Conservation (phyloP, 2,797 vertebrate species). For the Thripadectes ignobilis region DNA sequence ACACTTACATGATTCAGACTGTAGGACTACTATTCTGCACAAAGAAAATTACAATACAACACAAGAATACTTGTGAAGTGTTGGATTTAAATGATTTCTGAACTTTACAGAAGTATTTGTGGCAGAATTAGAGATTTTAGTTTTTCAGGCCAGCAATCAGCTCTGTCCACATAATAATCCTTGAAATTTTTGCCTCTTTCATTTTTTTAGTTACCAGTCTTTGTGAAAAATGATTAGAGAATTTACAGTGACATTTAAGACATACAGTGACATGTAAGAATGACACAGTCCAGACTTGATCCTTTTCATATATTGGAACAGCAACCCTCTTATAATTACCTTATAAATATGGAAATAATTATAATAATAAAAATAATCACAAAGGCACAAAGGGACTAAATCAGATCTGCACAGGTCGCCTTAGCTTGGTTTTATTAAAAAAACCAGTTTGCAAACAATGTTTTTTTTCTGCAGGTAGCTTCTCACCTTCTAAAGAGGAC, state of each 20-base stretch:
- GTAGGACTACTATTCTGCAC: background rate
- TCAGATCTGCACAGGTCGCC: background rate
- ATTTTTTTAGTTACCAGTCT: background rate
- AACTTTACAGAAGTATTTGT: background rate
- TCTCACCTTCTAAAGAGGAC: background rate
- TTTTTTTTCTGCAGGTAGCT: background rate
- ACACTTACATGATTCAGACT: background rate
- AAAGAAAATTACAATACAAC: conserved; percentile 7
- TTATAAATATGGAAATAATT: background rate
- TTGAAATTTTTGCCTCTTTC: background rate
- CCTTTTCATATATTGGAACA: background rate
- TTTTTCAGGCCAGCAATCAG: background rate
- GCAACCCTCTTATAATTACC: background rate
- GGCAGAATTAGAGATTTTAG: background rate
- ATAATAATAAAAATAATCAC: background rate
- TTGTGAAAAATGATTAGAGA: background rate
- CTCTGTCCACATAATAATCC: background rate
- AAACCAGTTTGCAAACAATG: background rate
- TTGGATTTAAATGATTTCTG: background rate
- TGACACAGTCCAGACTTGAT: background rate
- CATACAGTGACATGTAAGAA: background rate
- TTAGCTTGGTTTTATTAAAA: background rate
- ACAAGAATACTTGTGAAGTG: background rate
- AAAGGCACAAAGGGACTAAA: background rate
- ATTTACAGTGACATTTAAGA: background rate